These are phyloP conservation scores for Heliconius melpomene DNA, from an alignment of 1,140 invertebrate species.

Conservation along the genomic window DNA sequence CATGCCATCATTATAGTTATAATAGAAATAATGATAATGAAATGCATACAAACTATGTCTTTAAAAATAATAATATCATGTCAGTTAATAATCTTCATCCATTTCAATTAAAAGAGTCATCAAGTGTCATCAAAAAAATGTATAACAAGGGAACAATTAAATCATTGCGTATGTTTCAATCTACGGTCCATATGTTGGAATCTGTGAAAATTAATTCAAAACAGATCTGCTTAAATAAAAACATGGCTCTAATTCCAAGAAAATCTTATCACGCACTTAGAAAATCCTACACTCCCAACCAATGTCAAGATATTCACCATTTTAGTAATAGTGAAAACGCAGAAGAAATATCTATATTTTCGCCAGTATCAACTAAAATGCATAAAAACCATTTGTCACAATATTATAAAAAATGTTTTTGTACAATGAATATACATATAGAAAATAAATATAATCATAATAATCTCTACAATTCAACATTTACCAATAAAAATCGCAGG, in stretches of 20 bases:
- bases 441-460: not conserved
- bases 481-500: not conserved
- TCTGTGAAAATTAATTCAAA: slow-evolving; percentile 10
- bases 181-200: not conserved
- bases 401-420: slow-evolving; percentile 44
- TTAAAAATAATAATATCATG: not conserved
- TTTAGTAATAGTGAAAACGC: not conserved
- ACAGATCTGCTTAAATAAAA: not conserved
- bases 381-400: not conserved
- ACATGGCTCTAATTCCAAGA: not conserved
- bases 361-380: not conserved
- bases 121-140: not conserved
- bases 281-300: not conserved
- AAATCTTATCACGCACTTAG: not conserved
- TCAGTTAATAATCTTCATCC: not conserved
- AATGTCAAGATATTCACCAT: not conserved
- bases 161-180: slow-evolving; percentile 14
- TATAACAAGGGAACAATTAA: slow-evolving; percentile 6
- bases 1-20: not conserved
- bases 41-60: not conserved
- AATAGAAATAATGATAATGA: not conserved
- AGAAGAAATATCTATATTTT: not conserved
- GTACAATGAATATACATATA: slow-evolving; percentile 45
- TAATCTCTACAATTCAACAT: not conserved
- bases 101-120: not conserved